Conservation (phyloP, 2,797 vertebrate genomes). For the Triplophysa bombifrons region DNA sequence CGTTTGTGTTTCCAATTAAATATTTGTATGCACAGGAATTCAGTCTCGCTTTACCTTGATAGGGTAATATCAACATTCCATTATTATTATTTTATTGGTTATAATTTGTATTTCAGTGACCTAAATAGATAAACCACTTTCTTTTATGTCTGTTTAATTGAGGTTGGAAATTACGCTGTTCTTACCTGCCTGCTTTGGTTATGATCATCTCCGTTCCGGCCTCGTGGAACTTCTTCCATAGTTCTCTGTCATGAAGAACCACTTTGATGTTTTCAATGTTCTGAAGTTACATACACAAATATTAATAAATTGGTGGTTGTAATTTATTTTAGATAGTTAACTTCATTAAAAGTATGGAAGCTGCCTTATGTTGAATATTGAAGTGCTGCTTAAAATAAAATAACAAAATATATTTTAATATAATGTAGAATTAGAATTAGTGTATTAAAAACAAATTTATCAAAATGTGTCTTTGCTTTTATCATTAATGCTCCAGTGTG, state of each 20-base stretch:
- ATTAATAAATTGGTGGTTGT: not conserved
- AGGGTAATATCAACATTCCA: conserved; percentile 3
- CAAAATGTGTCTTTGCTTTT: not conserved
- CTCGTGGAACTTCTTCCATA: conserved; percentile 98
- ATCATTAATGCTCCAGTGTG: not conserved
- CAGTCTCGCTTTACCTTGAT: conserved; percentile 23
- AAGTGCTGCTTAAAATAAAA: not conserved
- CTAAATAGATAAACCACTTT: not conserved
- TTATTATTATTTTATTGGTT: not conserved
- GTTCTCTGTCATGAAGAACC: conserved; percentile 92
- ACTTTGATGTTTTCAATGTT: conserved; percentile 98
- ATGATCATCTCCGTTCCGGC: conserved; percentile 99
- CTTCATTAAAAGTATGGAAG: not conserved
- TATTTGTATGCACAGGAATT: conserved; percentile 63
- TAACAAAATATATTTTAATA: not conserved
- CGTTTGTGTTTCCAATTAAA: conserved; percentile 80
- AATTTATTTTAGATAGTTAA: not conserved
- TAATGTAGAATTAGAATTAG: not conserved
- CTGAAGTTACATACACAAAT: conserved; percentile 64
- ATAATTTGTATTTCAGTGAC: not conserved
- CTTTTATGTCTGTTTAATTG: not conserved
- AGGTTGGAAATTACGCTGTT: not conserved
- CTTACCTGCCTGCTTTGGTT: conserved; percentile 94
- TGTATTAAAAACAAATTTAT: not conserved
- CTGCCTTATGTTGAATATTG: not conserved